Conservation (phyloP, 2,113 vertebrate species). For the Cavia aperea region DNA sequence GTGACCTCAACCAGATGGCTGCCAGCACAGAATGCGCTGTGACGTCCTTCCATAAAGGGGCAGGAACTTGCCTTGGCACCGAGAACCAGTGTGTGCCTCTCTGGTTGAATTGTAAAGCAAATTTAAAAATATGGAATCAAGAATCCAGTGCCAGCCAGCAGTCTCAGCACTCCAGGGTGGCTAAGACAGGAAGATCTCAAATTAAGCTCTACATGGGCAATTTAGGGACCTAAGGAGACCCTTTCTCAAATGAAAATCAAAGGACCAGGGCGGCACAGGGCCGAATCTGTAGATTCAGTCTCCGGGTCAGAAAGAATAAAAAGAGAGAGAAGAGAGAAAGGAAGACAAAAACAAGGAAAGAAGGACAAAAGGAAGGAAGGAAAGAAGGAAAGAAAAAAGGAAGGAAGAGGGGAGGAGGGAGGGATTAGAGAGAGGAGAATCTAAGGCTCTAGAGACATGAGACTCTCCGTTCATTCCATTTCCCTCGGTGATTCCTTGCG, state of each 20-base stretch:
- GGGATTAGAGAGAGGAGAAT: not conserved
- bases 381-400: not conserved
- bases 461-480: not conserved
- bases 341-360: no score
- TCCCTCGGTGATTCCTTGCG: not conserved
- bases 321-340: not conserved
- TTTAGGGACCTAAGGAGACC: not conserved
- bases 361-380: no score
- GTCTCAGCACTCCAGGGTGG: not conserved
- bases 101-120: not conserved
- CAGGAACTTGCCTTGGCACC: not conserved
- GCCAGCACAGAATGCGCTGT: not conserved
- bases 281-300: not conserved
- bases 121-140: no score
- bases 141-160: not conserved
- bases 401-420: not conserved
- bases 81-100: not conserved
- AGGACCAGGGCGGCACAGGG: no score
- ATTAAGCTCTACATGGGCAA: not conserved
- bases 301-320: not conserved
- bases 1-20: constrained; percentile 21
- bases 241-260: not conserved
- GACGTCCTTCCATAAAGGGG: not conserved
- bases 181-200: not conserved
- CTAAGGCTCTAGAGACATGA: not conserved